These are phyloP conservation scores for Anthophora plumipes DNA, from an alignment of 2,888 invertebrate species.

Conservation along the genomic window DNA sequence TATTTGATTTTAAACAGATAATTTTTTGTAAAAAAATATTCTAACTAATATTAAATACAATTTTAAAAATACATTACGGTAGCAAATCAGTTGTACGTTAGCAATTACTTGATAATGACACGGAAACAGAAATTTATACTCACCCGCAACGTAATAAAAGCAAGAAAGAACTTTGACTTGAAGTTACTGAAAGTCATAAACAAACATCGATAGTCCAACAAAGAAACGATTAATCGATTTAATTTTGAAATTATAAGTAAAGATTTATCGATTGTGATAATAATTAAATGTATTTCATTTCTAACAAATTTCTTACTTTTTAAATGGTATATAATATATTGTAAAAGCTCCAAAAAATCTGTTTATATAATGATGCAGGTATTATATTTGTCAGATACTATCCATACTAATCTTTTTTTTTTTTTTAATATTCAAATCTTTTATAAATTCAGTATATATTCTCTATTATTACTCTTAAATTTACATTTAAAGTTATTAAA, in stretches of 20 bases:
- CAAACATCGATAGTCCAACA: slow-evolving; percentile 14
- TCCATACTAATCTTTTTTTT: no score
- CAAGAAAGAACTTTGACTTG: slow-evolving; percentile 16
- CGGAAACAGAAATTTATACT: neutral
- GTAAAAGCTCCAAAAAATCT: neutral
- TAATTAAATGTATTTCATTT: neutral
- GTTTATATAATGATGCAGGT: neutral
- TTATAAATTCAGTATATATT: no score
- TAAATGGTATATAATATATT: neutral
- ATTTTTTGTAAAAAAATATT: neutral
- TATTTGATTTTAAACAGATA: neutral
- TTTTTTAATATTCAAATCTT: no score
- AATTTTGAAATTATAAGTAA: neutral
- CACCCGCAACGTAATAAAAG: slow-evolving; percentile 1
- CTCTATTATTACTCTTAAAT: neutral
- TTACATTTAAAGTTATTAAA: neutral
- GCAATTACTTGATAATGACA: neutral
- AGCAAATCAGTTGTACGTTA: neutral
- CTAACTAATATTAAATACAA: neutral
- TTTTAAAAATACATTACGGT: neutral
- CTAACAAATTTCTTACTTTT: neutral
- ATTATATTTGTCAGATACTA: no score
- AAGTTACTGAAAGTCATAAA: slow-evolving; percentile 7
- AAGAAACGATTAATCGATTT: slow-evolving; percentile 13
- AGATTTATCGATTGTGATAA: slow-evolving; percentile 11